A percentile compares a stretch with the other conserved stretches of the same genome.
Conservation (phyloP, 2,113 vertebrate species). For the Eulacestoma nigropectus region DNA sequence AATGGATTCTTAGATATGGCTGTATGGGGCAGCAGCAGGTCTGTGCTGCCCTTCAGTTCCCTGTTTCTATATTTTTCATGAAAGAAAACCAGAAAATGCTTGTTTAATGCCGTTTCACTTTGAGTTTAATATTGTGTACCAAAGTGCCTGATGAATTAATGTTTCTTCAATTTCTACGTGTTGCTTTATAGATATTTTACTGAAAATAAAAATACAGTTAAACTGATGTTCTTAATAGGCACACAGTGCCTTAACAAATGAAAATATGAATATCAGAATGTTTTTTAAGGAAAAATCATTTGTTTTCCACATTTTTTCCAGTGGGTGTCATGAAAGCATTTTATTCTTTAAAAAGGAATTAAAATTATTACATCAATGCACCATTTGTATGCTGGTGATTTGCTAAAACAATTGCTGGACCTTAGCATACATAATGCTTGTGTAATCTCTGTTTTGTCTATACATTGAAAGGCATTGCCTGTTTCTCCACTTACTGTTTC, state of each 20-base stretch:
- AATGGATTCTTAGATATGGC: neutral
- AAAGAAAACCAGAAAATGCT: neutral
- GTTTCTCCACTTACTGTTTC: conserved; percentile 71
- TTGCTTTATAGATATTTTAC: neutral
- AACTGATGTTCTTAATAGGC: neutral
- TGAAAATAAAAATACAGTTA: neutral
- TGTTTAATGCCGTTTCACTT: neutral
- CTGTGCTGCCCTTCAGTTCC: neutral
- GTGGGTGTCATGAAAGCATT: neutral
- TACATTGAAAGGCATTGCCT: conserved; percentile 25
- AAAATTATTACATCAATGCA: neutral
- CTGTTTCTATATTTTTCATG: neutral
- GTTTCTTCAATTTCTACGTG: neutral
- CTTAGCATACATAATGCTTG: neutral
- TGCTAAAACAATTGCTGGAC: conserved; percentile 2
- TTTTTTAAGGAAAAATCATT: neutral
- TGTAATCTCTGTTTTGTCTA: conserved; percentile 48
- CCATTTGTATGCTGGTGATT: neutral
- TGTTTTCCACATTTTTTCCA: neutral
- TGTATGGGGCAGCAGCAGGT: neutral
- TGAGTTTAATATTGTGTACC: neutral
- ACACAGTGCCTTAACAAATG: neutral
- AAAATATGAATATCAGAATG: neutral
- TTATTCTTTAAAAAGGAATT: neutral
- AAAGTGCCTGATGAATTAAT: neutral